Conservation (phyloP, 2,113 vertebrate genomes). For the Anoura caudifer region DNA sequence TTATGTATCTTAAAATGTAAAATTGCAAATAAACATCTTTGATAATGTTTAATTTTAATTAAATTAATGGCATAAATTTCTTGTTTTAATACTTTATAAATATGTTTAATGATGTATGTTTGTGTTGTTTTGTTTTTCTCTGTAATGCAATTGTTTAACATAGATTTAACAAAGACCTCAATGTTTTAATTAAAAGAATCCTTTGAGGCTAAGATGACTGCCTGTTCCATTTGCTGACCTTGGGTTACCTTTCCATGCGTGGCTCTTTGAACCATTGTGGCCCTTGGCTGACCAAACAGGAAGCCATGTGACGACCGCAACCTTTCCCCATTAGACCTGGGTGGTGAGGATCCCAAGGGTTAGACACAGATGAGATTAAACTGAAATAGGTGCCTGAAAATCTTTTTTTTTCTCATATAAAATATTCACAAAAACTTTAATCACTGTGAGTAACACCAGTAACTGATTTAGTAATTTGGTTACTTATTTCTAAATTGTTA, state of each 20-base stretch:
- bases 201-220: slow-evolving; percentile 95
- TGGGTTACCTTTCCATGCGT: slow-evolving; percentile 97
- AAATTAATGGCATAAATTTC: slow-evolving; percentile 76
- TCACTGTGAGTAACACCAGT: slow-evolving; percentile 87
- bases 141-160: slow-evolving; percentile 90
- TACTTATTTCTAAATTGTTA: slow-evolving; percentile 77
- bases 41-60: slow-evolving; percentile 76
- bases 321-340: slow-evolving; percentile 94
- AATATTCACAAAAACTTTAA: slow-evolving; percentile 84
- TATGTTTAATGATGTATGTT: slow-evolving; percentile 78
- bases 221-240: slow-evolving; percentile 97
- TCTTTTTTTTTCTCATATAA: slow-evolving; percentile 83
- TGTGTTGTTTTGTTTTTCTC: slow-evolving; percentile 80
- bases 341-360: slow-evolving; percentile 97
- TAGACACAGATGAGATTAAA: slow-evolving; percentile 96
- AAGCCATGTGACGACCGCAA: slow-evolving; percentile 94
- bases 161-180: slow-evolving; percentile 98
- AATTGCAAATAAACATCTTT: slow-evolving; percentile 69
- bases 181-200: slow-evolving; percentile 99
- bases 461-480: slow-evolving; percentile 77
- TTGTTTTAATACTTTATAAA: slow-evolving; percentile 77
- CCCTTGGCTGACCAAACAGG: slow-evolving; percentile 94
- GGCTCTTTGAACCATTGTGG: slow-evolving; percentile 95
- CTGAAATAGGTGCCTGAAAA: slow-evolving; percentile 94
- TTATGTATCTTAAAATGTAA: slow-evolving; percentile 71